phyloP scores from a whole-genome alignment of 1,140 invertebrate species.

The Coelopa frigida region DNA sequence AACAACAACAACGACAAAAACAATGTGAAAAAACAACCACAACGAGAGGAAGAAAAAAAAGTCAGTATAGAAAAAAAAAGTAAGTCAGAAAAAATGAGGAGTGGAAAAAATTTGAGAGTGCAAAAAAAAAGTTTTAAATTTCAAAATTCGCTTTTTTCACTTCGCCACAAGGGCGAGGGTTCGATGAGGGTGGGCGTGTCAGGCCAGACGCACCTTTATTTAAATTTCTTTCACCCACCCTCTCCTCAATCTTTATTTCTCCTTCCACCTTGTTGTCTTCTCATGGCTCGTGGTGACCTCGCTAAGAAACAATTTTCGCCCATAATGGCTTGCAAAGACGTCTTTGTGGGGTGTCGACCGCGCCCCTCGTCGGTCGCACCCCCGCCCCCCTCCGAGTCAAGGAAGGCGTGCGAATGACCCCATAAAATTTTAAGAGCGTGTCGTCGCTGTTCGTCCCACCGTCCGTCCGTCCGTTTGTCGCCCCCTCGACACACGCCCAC shows the following conservation, averaged over 20 bases:
- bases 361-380: background rate
- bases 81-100: too few species aligned
- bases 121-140: too few species aligned
- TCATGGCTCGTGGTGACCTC: too few species aligned
- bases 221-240: slow-evolving; percentile 22
- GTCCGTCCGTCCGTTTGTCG: too few species aligned
- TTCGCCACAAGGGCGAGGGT: too few species aligned
- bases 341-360: slow-evolving; percentile 42
- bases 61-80: too few species aligned
- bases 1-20: slow-evolving; percentile 8
- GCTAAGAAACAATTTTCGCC: slow-evolving; percentile 42
- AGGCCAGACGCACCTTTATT: slow-evolving; percentile 38
- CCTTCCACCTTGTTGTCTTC: slow-evolving; percentile 8
- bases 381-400: background rate
- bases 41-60: background rate
- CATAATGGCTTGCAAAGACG: slow-evolving; percentile 44
- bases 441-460: too few species aligned
- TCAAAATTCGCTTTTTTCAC: too few species aligned
- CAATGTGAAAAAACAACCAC: background rate
- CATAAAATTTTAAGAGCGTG: background rate
- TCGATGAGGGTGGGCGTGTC: too few species aligned
- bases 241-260: slow-evolving; percentile 1
- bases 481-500: too few species aligned
- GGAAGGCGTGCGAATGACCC: slow-evolving; percentile 12
- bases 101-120: too few species aligned